Evolutionary conservation across 1,140 invertebrate species (phyloP), one percentile per base, ranked within the genome.

Genomic region (Nomia melanderi): DNA sequence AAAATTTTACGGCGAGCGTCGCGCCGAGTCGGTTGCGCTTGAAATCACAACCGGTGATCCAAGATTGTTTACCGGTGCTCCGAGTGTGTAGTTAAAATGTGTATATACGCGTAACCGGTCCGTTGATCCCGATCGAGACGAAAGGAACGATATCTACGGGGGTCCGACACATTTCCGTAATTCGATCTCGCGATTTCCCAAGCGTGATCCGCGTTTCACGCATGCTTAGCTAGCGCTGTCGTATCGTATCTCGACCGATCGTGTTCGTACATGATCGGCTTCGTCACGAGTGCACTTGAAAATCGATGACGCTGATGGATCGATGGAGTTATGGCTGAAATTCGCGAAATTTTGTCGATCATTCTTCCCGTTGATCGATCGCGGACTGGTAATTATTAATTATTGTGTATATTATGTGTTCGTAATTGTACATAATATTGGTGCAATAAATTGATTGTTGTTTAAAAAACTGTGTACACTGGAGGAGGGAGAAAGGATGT

Each of bases 211-310:
- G 44, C 33, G 23, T 39, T 62, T 39, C 59, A 29, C 71, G 71
- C 71, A 29, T 64, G 71, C 70, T 2, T 64, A 44, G 4, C 2
- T 33, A 11, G n/a, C 2, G 33, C 4, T 31, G 8, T 67, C 41
- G 5, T 62, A 11, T 56, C 50, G 33, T 6, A 29, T 63, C 56
- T 36, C 44, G 50, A 41, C 41, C 36, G 72, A 66, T 72, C 57
- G 57, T 7, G 50, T 1, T 71, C 65, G 27, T 23, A 27, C 27
- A 0, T 36, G 25, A 14, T 1, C n/a, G 8, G 8, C n/a, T 36
- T 27, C 27, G n/a, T 63, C 41, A 14, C 2, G 9, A 17, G 50
- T 44, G 62, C 63, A 74, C 72, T 74, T 74, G 62, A 66, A 74
- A 66, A 56, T n/a, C 39, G 36, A 36, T 1, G 54, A 4, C 4